Evolutionary conservation across 2,797 vertebrate genomes (phyloP).

Genomic region (Anniella stebbinsi): DNA sequence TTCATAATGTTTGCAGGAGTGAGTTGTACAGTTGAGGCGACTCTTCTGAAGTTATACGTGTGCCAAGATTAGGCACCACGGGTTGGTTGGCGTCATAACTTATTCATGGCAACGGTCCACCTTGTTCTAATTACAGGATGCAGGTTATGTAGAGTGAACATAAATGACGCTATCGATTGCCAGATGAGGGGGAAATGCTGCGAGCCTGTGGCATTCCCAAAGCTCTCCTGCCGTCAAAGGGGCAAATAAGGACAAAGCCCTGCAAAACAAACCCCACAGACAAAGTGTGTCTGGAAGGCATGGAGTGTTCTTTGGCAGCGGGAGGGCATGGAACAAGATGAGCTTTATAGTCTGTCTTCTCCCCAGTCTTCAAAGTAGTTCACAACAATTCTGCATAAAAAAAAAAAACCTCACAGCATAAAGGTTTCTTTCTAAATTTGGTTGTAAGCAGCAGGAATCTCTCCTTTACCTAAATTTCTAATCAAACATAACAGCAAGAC

Average conservation of each 20-base stretch:
- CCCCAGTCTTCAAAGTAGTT: not conserved
- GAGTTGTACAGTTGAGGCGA: not conserved
- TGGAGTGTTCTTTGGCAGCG: not conserved
- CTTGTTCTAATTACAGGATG: conserved; percentile 16
- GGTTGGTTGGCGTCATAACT: not conserved
- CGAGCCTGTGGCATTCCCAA: not conserved
- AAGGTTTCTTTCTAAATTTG: not conserved
- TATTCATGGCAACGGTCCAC: conserved; percentile 3
- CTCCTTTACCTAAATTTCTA: not conserved
- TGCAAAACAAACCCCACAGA: not conserved
- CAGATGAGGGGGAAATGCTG: conserved; percentile 1
- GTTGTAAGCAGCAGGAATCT: not conserved
- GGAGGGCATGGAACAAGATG: not conserved
- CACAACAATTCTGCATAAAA: not conserved
- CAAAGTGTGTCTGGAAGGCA: not conserved
- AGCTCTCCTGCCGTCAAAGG: conserved; percentile 3
- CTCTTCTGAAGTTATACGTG: not conserved
- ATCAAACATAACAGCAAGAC: not conserved
- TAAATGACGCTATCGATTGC: conserved; percentile 9
- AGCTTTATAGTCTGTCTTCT: not conserved
- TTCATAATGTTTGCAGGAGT: not conserved
- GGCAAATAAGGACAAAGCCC: not conserved
- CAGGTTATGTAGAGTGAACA: conserved; percentile 8
- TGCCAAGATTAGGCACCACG: not conserved
- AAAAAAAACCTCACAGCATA: not conserved